A percentile compares a stretch with the other conserved stretches of the same genome.
These are phyloP conservation scores for Eurypyga helias DNA, from an alignment of 2,113 vertebrate species.

Conservation along the genomic window DNA sequence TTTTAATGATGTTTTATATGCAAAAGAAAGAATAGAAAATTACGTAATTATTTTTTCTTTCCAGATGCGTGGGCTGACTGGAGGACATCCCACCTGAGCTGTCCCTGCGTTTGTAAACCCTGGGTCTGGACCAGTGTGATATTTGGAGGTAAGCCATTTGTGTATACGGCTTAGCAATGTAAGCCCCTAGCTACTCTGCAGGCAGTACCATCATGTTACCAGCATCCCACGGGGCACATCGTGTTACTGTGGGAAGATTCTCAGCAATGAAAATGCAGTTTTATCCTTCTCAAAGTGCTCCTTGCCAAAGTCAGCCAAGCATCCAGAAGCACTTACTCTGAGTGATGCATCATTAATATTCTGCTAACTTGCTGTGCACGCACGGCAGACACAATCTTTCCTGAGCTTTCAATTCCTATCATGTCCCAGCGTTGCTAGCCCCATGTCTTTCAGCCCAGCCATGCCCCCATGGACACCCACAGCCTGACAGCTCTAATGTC, in stretches of 20 bases:
- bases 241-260: neutral
- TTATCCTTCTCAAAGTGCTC: conserved; percentile 45
- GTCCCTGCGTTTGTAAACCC: neutral
- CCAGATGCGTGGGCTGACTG: neutral
- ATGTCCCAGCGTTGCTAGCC: neutral
- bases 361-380: neutral
- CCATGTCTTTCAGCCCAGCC: neutral
- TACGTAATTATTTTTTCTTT: neutral
- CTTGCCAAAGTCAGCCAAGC: conserved; percentile 46
- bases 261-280: conserved; percentile 43
- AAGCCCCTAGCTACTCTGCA: neutral
- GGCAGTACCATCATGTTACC: neutral
- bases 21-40: neutral
- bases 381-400: neutral
- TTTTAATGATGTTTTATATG: neutral
- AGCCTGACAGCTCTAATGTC: neutral
- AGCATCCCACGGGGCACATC: conserved; percentile 15
- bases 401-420: neutral
- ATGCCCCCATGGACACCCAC: neutral
- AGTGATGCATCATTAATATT: neutral
- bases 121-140: neutral
- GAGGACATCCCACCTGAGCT: neutral
- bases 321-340: conserved; percentile 1
- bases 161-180: neutral
- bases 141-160: neutral